Evolutionary conservation across 2,113 vertebrate genomes (phyloP), one percentile per base, ranked within the genome.

Genomic region (Vulpes ferrilata): DNA sequence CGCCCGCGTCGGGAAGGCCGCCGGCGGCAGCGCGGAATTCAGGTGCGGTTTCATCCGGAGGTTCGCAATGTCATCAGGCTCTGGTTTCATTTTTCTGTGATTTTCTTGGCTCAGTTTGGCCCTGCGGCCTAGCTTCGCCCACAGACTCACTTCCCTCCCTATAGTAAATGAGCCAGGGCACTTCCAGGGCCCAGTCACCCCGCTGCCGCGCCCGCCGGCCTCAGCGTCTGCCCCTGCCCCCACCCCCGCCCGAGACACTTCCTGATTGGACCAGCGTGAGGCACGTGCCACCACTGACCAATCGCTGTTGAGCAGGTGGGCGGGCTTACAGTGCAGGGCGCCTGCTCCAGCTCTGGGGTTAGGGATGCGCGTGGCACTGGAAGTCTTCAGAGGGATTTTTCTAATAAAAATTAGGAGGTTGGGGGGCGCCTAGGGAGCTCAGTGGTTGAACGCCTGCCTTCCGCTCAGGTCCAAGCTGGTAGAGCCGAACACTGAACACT

Each of bases 351-450:
- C 7, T 51, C 43, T 69, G 57, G 32, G 11, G 17, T 59, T 30
- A 62, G 22, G 73, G 59, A 51, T 73, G 4, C 19, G 17, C 6
- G 13, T 74, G 57, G 25, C 22, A 57, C 55, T 48, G 30, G n/a
- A 80, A 94, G 53, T 76, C 43, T 7, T 7, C 57, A 73, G 80
- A 25, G 12, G 43, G 6, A 23, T 96, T 94, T 94, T 96, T 88
- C 59, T 64, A 85, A 74, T 25, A 85, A 85, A 64, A 64, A 48
- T 59, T 32, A 86, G 4, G 20, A 60, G 78, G 16, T 80, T 32
- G 15, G 35, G 43, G 43, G 43, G 43, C 43, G 7, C 43, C 43
- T 43, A 6, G 43, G 43, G 43, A 43, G 6, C 43, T 43, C 43
- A 43, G 43, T 6, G 43, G 43, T 43, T 43, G 43, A 43, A 43